Evolutionary conservation across 2,113 vertebrate genomes (phyloP).

Genomic region (Eudorcas thomsonii): DNA sequence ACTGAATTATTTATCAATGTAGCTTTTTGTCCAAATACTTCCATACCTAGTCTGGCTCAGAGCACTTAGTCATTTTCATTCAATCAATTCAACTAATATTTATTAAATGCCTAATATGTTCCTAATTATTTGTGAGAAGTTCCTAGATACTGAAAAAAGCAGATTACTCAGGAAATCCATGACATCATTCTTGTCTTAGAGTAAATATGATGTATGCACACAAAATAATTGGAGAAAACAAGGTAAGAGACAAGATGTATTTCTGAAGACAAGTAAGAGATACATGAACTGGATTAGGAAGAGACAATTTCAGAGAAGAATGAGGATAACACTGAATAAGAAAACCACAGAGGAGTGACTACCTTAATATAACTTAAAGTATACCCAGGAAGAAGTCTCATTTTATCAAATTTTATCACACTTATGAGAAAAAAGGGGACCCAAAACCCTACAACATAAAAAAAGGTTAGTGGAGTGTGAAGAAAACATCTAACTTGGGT

Average conservation of each 20-base stretch:
- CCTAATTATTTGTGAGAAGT: background rate
- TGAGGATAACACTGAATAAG: background rate
- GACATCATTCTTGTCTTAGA: background rate
- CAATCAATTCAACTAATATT: background rate
- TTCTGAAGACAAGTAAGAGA: background rate
- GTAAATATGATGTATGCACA: background rate
- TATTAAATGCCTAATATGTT: background rate
- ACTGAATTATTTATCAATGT: background rate
- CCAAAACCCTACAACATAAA: background rate
- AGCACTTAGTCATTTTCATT: background rate
- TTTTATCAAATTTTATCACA: background rate
- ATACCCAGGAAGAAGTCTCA: background rate
- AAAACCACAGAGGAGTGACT: background rate
- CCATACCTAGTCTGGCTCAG: background rate
- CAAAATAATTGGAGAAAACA: background rate
- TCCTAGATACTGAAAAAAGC: background rate
- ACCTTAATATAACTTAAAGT: background rate
- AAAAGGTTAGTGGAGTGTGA: background rate
- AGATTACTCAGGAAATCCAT: background rate
- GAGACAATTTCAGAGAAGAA: background rate
- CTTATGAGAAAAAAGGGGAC: background rate
- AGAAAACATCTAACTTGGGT: background rate
- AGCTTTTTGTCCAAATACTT: background rate
- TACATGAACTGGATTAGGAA: background rate
- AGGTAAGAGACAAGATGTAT: background rate